Percentiles rank a stretch among this genome's conserved stretches.
These are phyloP conservation scores for Tetrao urogallus DNA, from an alignment of 2,113 vertebrate species.

Conservation along the genomic window DNA sequence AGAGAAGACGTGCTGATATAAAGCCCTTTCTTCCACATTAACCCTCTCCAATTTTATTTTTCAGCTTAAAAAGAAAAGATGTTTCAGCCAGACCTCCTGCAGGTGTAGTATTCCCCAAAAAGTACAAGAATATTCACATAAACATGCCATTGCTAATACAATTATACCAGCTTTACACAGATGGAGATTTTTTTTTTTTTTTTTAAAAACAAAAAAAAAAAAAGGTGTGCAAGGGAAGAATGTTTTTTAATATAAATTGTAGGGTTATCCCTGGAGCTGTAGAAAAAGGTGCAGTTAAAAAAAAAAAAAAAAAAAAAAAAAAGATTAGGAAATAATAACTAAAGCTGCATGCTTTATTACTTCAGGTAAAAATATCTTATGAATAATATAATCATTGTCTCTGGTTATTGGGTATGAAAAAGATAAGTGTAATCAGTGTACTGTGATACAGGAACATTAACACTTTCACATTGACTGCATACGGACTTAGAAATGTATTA, in stretches of 20 bases:
- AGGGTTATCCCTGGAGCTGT: slow-evolving; percentile 70
- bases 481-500: slow-evolving; percentile 66
- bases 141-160: background rate
- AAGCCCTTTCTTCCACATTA: slow-evolving; percentile 34
- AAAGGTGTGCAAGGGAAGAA: slow-evolving; percentile 52
- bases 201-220: background rate
- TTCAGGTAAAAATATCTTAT: slow-evolving; percentile 80
- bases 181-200: background rate
- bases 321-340: slow-evolving; percentile 80
- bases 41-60: slow-evolving; percentile 47
- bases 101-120: background rate
- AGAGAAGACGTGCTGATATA: background rate
- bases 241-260: slow-evolving; percentile 79
- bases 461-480: slow-evolving; percentile 65
- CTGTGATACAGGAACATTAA: slow-evolving; percentile 62
- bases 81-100: background rate
- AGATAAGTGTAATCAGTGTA: slow-evolving; percentile 68
- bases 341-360: slow-evolving; percentile 77
- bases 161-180: slow-evolving; percentile 47
- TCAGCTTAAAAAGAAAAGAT: slow-evolving; percentile 15
- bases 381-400: slow-evolving; percentile 83
- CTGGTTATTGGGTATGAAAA: slow-evolving; percentile 76
- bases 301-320: slow-evolving; percentile 35
- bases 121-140: slow-evolving; percentile 24
- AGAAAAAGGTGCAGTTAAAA: slow-evolving; percentile 54